Evolutionary conservation across 2,113 vertebrate species (phyloP).

Genomic region (Pagrus major): DNA sequence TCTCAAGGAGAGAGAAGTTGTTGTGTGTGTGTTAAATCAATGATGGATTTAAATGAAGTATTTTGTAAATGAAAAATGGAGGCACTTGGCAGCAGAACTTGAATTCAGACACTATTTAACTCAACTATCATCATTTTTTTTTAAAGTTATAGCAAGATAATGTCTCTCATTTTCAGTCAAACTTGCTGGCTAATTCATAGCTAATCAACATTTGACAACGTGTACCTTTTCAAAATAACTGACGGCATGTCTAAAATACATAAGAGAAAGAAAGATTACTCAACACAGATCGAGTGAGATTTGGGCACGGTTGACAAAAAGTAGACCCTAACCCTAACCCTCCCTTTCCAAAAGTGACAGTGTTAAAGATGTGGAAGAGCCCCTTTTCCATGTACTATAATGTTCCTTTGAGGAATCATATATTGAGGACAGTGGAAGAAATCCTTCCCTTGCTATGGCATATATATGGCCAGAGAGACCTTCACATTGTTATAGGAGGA

Average conservation of each 20-base stretch:
- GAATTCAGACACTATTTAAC: conserved; percentile 9
- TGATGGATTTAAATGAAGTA: background rate
- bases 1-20: conserved; percentile 1
- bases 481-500: conserved; percentile 50
- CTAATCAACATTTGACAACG: background rate
- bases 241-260: background rate
- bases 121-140: background rate
- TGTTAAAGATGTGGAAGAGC: conserved; percentile 2
- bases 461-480: conserved; percentile 51
- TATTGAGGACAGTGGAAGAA: conserved; percentile 8
- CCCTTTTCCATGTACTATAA: background rate
- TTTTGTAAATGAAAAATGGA: conserved; percentile 27
- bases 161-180: background rate
- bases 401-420: conserved; percentile 12
- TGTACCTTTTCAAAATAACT: background rate
- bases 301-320: background rate
- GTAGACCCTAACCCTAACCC: background rate
- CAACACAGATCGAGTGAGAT: background rate
- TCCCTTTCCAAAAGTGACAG: conserved; percentile 34
- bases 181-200: background rate
- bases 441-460: conserved; percentile 20
- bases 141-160: background rate
- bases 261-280: background rate
- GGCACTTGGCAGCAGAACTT: background rate
- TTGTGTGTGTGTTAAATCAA: conserved; percentile 23